phyloP scores from a whole-genome alignment of 2,797 vertebrate species.

The Bradypodion pumilum region DNA sequence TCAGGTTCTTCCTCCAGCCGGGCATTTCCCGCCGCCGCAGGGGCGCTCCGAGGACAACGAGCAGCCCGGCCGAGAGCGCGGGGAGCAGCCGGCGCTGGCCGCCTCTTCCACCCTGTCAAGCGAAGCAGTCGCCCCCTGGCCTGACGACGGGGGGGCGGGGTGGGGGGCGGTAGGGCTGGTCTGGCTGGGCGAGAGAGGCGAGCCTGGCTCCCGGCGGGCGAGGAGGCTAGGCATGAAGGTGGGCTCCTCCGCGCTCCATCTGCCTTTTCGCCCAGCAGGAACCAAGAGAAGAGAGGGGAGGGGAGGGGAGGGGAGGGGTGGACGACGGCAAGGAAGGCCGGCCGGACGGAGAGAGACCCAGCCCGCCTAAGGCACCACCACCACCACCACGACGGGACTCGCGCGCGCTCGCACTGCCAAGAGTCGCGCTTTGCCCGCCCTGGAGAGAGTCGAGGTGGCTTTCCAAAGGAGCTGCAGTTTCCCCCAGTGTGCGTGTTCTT shows the following conservation, averaged over 20 bases:
- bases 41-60: background rate
- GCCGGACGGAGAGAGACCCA: background rate
- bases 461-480: conserved; percentile 12
- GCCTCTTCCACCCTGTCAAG: background rate
- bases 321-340: background rate
- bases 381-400: too few relatives aligned
- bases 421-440: background rate
- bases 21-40: conserved; percentile 82
- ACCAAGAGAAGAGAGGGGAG: conserved; percentile 8
- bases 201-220: background rate
- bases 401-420: background rate
- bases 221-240: conserved; percentile 50
- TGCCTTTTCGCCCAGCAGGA: conserved; percentile 44
- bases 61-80: too few relatives aligned
- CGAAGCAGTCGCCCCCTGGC: background rate
- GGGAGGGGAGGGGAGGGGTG: background rate
- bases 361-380: background rate
- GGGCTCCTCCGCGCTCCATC: conserved; percentile 41
- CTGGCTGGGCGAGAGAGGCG: background rate
- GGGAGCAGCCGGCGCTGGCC: too few relatives aligned
- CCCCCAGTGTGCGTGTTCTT: background rate
- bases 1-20: conserved; percentile 90
- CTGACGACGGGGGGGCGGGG: background rate
- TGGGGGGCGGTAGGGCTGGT: too few relatives aligned
- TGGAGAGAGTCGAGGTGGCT: background rate